Evolutionary conservation across 2,888 invertebrate species (phyloP), one percentile per base, ranked within the genome.

Genomic region (Microctonus brassicae): DNA sequence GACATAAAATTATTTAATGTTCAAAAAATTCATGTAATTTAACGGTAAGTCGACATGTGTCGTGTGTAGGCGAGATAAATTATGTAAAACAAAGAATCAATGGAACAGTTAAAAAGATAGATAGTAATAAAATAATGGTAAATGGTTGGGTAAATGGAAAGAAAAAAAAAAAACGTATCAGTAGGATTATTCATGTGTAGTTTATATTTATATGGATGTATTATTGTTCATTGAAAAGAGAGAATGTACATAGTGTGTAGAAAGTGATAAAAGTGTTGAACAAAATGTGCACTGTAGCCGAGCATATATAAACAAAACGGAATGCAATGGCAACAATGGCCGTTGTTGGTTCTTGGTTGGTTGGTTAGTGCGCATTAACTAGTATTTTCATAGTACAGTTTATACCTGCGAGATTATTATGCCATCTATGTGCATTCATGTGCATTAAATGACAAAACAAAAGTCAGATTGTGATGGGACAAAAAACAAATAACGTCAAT

Each of bases 241-340:
- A 73, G 73, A 72, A 75, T 75, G 73, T 70, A 69, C 74, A 61
- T 52, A 61, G 68, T 64, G 65, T 39, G 17, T 57, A 33, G 29
- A 55, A 26, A 47, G 55, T 71, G 76, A 75, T 75, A 75, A 73
- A 75, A 76, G 73, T 73, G 68, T 70, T 72, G 71, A 72, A 68
- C 52, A 52, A 60, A 73, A 73, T 58, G 26, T 47, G 53, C 71
- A 63, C 22, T 67, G 58, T 66, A 39, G 61, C 13, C 52, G 42
- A 10, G 42, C 33, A 22, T n/a, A 39, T 39, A 6, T 39, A 39
- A 2, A 60, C 33, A 42, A 61, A 67, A 68, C 26, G 17, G 47
- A 24, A 29, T 7, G 5, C 47, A 47, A 17, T 47, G 17, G 3
- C 3, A n/a, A 47, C 60, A 58, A 29, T 60, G 57, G 72, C 72